Evolutionary conservation across 2,797 vertebrate species (phyloP), one percentile per base, ranked within the genome.

Genomic region (Acanthurus leucopareius): DNA sequence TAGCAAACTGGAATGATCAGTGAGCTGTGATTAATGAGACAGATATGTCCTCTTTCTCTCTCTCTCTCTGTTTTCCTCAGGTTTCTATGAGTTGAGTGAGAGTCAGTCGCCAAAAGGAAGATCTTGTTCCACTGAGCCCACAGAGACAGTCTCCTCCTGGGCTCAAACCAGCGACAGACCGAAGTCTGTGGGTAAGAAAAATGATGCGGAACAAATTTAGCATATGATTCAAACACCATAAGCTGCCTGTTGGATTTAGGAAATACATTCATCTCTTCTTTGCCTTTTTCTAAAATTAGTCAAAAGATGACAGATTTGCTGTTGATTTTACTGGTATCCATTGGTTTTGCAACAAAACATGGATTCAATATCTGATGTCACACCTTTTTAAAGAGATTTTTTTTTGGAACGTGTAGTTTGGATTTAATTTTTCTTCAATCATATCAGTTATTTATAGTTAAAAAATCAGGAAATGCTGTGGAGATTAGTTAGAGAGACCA

Each of bases 61-160:
- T 32, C 28, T 35, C 22, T 8, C 32, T 62, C 64, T 75, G n/a
- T 48, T 22, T 59, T 64, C 66, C 56, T 38, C 56, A 95, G 95
- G 93, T 63, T 94, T 94, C 83, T 94, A 91, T 86, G 94, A 95
- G 76, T 92, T 90, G 2, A 92, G 86, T 80, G 94, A 94, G 67
- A 88, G 88, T 73, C 91, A 93, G 22, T 95, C 92, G 25, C 89
- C 92, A 60, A 93, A 88, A 78, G 92, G 89, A 70, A 91, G 79
- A 42, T 87, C 75, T 45, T 87, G 78, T 70, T 82, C 88, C 58
- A 67, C 89, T 32, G 94, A 93, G 70, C 70, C 80, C 32, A 47
- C 75, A 61, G 92, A 93, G 58, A 19, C 51, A 0, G 49, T 61
- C 57, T 86, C 87, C 45, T 77, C 72, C 81, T 93, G 87, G 89